A percentile compares a stretch with the other conserved stretches of the same genome.
These are phyloP conservation scores for Harpalus rubripes DNA, from an alignment of 2,888 invertebrate genomes.

Conservation along the genomic window DNA sequence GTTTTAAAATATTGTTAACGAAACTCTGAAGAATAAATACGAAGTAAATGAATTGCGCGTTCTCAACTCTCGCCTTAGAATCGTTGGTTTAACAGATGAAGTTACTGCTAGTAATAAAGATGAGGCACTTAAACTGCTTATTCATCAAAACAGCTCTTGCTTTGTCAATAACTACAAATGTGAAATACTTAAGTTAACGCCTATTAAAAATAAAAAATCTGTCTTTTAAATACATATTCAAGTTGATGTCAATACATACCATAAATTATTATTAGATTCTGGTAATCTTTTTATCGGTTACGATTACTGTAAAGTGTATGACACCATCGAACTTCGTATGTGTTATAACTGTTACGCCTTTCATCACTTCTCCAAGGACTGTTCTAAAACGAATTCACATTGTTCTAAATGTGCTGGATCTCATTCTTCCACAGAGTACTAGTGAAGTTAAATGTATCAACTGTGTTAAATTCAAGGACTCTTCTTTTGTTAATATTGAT, in stretches of 20 bases:
- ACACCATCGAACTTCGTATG: neutral
- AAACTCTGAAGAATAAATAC: neutral
- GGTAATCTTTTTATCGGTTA: neutral
- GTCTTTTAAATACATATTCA: neutral
- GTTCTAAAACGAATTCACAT: neutral
- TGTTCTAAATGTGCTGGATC: neutral
- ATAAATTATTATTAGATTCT: neutral
- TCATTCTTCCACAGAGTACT: neutral
- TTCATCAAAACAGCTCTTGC: neutral
- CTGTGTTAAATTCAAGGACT: neutral
- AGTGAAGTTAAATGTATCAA: neutral
- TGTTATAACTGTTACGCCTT: neutral
- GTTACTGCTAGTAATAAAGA: neutral
- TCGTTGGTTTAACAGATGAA: neutral
- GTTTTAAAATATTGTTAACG: neutral
- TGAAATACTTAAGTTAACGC: neutral
- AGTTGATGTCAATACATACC: constrained; percentile 1
- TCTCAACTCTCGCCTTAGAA: neutral
- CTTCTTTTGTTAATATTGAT: neutral
- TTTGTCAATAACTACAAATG: neutral
- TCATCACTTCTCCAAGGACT: neutral
- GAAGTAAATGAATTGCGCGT: neutral
- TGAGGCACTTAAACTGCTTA: neutral
- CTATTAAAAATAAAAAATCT: neutral
- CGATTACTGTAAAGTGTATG: neutral